Evolutionary conservation across 2,113 vertebrate species (phyloP).

Genomic region (Corythaeola cristata): DNA sequence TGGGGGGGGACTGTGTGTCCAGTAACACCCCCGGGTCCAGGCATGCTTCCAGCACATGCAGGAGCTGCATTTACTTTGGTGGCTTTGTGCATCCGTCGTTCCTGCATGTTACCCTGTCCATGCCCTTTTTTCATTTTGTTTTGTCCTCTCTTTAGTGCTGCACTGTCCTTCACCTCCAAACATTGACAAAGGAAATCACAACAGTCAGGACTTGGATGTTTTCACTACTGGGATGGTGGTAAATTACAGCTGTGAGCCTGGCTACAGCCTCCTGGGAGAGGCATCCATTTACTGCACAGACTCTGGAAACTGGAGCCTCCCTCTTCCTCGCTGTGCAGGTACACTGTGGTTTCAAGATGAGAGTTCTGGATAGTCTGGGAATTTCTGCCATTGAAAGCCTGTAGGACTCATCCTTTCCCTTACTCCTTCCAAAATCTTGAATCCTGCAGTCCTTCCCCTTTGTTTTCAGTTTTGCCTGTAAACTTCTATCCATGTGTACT

Average conservation of each 20-base stretch:
- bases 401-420: background rate
- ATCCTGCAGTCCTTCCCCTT: background rate
- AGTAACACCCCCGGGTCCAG: background rate
- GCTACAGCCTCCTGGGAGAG: slow-evolving; percentile 63
- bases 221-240: slow-evolving; percentile 23
- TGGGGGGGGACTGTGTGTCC: fast-evolving
- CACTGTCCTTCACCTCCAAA: slow-evolving; percentile 64
- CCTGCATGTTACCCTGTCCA: background rate
- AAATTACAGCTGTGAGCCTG: slow-evolving; percentile 68
- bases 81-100: background rate
- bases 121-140: background rate
- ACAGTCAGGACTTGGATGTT: background rate
- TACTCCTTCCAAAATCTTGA: background rate
- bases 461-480: background rate
- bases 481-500: background rate
- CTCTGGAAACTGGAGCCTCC: slow-evolving; percentile 68
- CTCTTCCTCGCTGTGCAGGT: slow-evolving; percentile 57
- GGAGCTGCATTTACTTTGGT: background rate
- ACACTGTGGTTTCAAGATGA: fast-evolving
- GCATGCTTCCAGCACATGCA: background rate
- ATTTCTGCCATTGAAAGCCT: background rate
- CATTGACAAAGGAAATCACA: slow-evolving; percentile 50
- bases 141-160: background rate
- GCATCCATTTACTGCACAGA: slow-evolving; percentile 29
- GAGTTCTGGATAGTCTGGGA: background rate